These are phyloP conservation scores for Neolamprologus variostigma DNA, from an alignment of 2,113 vertebrate species.

Conservation along the genomic window DNA sequence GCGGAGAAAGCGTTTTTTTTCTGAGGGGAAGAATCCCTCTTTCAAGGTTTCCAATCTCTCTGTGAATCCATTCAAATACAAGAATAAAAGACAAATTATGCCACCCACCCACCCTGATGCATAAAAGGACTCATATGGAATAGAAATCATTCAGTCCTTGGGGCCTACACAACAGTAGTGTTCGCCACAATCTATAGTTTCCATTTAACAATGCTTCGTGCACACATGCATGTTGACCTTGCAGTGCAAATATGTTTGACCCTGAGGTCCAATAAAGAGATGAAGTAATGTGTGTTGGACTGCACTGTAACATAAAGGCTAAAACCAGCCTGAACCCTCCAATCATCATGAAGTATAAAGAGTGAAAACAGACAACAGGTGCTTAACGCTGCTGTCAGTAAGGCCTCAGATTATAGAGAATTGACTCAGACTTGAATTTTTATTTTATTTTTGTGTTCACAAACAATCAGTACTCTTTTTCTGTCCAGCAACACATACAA, in stretches of 20 bases:
- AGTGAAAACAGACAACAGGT: neutral
- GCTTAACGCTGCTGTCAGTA: neutral
- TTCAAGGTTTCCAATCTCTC: conserved; percentile 31
- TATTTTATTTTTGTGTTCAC: neutral
- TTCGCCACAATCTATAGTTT: conserved; percentile 3
- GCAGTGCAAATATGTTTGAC: conserved; percentile 6
- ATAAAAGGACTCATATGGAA: conserved; percentile 16
- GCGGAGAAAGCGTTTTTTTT: conserved; percentile 25
- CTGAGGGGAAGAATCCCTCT: conserved; percentile 25
- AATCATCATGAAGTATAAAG: neutral
- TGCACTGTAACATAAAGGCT: neutral
- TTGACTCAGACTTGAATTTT: neutral
- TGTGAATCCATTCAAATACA: conserved; percentile 53
- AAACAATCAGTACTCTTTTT: neutral
- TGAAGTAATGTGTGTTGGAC: neutral
- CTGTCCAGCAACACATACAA: neutral
- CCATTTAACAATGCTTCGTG: neutral
- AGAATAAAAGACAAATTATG: conserved; percentile 47
- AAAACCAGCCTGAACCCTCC: neutral
- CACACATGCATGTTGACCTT: neutral
- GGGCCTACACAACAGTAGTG: neutral
- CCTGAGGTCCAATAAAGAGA: neutral
- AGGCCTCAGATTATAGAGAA: neutral
- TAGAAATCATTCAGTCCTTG: neutral
- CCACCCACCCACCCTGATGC: neutral